These are phyloP conservation scores for Caenorhabditis japonica DNA, from an alignment of 2,888 invertebrate genomes.

Conservation along the genomic window DNA sequence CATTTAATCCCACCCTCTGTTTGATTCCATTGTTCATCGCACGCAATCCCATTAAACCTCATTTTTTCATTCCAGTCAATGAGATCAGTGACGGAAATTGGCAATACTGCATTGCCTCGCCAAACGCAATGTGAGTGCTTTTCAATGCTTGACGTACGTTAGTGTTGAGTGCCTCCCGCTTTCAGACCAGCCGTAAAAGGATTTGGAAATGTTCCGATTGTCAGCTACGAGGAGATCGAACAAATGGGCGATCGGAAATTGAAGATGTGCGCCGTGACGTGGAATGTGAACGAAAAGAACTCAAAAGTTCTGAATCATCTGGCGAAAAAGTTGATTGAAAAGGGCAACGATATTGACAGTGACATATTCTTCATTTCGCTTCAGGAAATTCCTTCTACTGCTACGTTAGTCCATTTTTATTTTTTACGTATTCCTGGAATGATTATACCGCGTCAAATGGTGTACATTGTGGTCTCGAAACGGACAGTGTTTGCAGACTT, in stretches of 20 bases:
- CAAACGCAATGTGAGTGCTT: conserved; percentile 12
- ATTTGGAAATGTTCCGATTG: conserved; percentile 61
- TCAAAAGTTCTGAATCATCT: conserved; percentile 52
- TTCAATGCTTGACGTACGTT: neutral
- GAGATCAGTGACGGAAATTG: conserved; percentile 53
- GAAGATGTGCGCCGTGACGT: conserved; percentile 59
- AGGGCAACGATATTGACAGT: conserved; percentile 57
- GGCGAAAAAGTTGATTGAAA: conserved; percentile 45
- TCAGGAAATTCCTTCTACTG: conserved; percentile 72
- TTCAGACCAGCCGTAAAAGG: conserved; percentile 54
- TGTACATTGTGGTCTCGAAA: too few relatives aligned
- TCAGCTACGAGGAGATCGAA: conserved; percentile 55
- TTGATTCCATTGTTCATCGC: conserved; percentile 38
- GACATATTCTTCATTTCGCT: conserved; percentile 70
- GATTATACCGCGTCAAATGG: too few relatives aligned
- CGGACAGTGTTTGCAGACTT: neutral
- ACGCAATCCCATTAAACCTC: conserved; percentile 17
- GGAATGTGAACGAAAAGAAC: conserved; percentile 72
- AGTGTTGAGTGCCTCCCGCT: neutral
- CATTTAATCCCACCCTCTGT: conserved; percentile 21
- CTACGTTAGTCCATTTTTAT: conserved; percentile 56
- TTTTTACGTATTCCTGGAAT: too few relatives aligned
- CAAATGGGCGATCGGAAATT: conserved; percentile 51
- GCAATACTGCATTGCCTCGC: conserved; percentile 45
- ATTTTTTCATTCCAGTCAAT: conserved; percentile 39